These are phyloP conservation scores for Oscheius onirici DNA, from an alignment of 2,888 invertebrate species.

Conservation along the genomic window DNA sequence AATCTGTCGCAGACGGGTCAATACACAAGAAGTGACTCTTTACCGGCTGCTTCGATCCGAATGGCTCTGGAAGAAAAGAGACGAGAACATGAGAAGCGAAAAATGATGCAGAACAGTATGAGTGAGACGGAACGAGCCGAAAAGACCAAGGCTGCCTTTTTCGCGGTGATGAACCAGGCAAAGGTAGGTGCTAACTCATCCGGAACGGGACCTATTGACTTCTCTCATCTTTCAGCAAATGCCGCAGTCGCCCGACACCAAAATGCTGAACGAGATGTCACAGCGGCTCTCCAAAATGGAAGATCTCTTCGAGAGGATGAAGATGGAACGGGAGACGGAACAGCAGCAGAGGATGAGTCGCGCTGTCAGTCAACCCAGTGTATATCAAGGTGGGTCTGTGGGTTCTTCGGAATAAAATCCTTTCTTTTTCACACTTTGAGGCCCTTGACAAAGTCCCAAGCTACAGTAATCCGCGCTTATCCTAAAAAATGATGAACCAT, in stretches of 20 bases:
- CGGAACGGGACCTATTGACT: not conserved
- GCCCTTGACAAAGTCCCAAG: too few relatives aligned
- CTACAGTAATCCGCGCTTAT: too few relatives aligned
- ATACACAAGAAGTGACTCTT: constrained; percentile 42
- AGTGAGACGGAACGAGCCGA: constrained; percentile 64
- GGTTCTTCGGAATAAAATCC: not conserved
- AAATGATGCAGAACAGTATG: constrained; percentile 54
- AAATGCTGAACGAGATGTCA: constrained; percentile 17
- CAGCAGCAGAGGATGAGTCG: constrained; percentile 40
- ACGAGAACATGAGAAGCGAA: constrained; percentile 62
- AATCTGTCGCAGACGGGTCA: constrained; percentile 27
- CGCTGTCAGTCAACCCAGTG: constrained; percentile 54
- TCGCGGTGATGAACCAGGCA: constrained; percentile 59
- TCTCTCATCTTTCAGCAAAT: constrained; percentile 11
- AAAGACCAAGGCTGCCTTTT: constrained; percentile 70
- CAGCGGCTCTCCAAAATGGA: constrained; percentile 10
- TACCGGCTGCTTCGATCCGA: constrained; percentile 62
- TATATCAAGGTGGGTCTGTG: constrained; percentile 49
- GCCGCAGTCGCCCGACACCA: constrained; percentile 19
- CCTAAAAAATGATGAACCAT: too few relatives aligned
- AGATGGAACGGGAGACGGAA: constrained; percentile 30
- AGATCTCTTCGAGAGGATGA: constrained; percentile 16
- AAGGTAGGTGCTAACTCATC: constrained; percentile 16
- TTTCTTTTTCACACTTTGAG: too few relatives aligned
- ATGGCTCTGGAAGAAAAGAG: constrained; percentile 68